These are phyloP conservation scores for Pogonocichla stellata DNA, from an alignment of 2,113 vertebrate genomes.

Conservation along the genomic window DNA sequence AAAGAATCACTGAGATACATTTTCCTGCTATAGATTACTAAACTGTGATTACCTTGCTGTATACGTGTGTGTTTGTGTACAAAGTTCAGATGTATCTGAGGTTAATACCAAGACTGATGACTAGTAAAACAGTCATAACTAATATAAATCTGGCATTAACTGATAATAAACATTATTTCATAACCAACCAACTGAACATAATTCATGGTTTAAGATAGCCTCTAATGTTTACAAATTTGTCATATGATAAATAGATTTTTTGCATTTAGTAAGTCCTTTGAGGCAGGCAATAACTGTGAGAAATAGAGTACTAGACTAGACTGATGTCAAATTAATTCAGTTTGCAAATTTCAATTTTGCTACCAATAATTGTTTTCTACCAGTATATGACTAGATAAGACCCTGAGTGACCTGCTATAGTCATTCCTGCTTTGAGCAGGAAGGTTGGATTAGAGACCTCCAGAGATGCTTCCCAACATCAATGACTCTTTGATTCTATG, in stretches of 20 bases:
- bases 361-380: background rate
- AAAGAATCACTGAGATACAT: background rate
- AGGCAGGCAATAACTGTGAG: background rate
- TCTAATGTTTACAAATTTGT: background rate
- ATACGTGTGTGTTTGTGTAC: background rate
- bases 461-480: background rate
- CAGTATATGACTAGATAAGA: background rate
- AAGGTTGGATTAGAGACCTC: background rate
- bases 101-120: background rate
- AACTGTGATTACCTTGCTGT: background rate
- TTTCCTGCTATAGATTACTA: background rate
- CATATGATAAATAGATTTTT: background rate
- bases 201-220: background rate
- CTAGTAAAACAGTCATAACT: background rate
- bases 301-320: background rate
- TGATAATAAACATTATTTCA: background rate
- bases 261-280: background rate
- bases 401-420: background rate
- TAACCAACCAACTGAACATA: background rate
- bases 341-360: background rate
- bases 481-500: background rate
- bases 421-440: background rate
- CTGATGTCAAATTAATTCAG: background rate
- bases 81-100: background rate
- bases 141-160: background rate